phyloP scores from a whole-genome alignment of 2,888 invertebrate species.

The Hypomecis punctinalis region DNA sequence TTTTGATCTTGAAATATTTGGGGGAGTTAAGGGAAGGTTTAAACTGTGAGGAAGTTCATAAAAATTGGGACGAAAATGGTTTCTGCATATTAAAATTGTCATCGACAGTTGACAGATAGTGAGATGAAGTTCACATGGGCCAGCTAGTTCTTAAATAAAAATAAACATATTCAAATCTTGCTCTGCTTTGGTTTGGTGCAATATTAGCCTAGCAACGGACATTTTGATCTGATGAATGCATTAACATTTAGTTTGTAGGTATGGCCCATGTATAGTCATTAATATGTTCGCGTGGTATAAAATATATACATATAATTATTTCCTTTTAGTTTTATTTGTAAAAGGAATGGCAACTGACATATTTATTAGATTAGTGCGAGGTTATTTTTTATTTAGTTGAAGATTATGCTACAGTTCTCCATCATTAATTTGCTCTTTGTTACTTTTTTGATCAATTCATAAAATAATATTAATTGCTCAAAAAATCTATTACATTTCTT shows the following conservation, averaged over 20 bases:
- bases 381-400: neutral
- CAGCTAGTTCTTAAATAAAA: conserved; percentile 4
- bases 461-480: too few relatives aligned
- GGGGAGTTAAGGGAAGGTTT: too few relatives aligned
- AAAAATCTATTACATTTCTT: too few relatives aligned
- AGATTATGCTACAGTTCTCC: too few relatives aligned
- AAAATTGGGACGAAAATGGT: too few relatives aligned
- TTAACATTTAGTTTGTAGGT: conserved; percentile 20
- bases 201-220: neutral
- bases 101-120: too few relatives aligned
- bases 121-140: too few relatives aligned
- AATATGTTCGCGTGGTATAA: conserved; percentile 31
- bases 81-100: too few relatives aligned
- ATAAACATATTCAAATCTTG: neutral
- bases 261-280: conserved; percentile 35
- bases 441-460: too few relatives aligned
- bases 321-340: conserved; percentile 7
- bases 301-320: neutral
- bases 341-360: conserved; percentile 14
- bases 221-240: conserved; percentile 11
- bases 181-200: neutral
- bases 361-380: conserved; percentile 3
- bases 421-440: too few relatives aligned
- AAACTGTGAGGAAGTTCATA: too few relatives aligned
- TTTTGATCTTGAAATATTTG: too few relatives aligned